phyloP scores from a whole-genome alignment of 2,113 vertebrate genomes.

The Pyxicephalus adspersus region DNA sequence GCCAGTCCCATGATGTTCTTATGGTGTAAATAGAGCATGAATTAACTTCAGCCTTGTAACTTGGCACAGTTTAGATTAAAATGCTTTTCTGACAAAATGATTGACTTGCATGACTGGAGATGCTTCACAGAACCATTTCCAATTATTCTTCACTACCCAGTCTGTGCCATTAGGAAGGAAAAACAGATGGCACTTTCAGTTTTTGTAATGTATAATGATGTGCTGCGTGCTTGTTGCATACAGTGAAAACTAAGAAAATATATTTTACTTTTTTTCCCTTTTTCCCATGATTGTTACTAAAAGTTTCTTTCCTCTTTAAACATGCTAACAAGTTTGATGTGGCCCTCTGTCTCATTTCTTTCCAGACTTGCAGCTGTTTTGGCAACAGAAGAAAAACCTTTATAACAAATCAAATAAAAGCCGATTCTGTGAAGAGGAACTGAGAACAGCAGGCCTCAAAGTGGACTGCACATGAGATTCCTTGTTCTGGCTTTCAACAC shows the following conservation, averaged over 20 bases:
- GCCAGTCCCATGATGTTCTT: conserved; percentile 11
- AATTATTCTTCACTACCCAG: conserved; percentile 18
- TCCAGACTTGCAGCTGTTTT: conserved; percentile 89
- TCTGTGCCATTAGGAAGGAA: conserved; percentile 29
- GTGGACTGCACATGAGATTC: conserved; percentile 82
- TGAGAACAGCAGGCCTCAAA: conserved; percentile 88
- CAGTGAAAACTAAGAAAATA: conserved; percentile 22
- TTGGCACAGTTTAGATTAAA: conserved; percentile 28
- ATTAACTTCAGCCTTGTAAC: conserved; percentile 17
- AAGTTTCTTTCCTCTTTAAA: conserved; percentile 74
- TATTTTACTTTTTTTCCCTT: conserved; percentile 7
- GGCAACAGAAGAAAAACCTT: conserved; percentile 84
- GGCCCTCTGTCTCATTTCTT: conserved; percentile 78
- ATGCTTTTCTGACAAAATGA: conserved; percentile 24
- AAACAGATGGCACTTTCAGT: conserved; percentile 27
- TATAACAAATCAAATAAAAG: conserved; percentile 89
- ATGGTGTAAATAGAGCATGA: conserved; percentile 24
- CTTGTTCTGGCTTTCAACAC: conserved; percentile 87
- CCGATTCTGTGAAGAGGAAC: conserved; percentile 85
- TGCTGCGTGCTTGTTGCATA: background rate
- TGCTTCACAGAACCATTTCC: conserved; percentile 21
- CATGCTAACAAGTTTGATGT: conserved; percentile 84
- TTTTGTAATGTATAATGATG: conserved; percentile 19
- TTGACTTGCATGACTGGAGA: conserved; percentile 37
- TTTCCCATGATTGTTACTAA: conserved; percentile 65